phyloP scores from a whole-genome alignment of 2,113 vertebrate species.

The Thryonomys swinderianus region DNA sequence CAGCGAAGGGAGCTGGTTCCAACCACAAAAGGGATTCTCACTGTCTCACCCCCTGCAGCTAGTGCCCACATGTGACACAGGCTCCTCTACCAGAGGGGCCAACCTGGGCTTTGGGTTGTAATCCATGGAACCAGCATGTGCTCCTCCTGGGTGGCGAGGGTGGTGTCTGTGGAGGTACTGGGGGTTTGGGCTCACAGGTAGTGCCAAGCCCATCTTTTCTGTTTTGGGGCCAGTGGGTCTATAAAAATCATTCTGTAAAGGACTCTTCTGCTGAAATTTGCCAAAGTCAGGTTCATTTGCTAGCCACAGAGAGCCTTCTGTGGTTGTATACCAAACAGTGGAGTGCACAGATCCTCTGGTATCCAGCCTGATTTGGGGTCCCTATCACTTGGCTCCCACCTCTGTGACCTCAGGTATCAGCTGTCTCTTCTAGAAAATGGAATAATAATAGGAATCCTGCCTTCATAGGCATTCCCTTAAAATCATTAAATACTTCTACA shows the following conservation, averaged over 20 bases:
- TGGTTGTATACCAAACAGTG: rapidly evolving
- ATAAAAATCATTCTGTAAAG: neutral
- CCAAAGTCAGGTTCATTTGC: neutral
- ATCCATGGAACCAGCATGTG: neutral
- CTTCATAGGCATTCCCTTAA: neutral
- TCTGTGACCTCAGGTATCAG: neutral
- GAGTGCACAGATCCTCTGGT: rapidly evolving
- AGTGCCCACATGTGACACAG: neutral
- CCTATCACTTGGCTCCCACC: neutral
- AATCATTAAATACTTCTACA: neutral
- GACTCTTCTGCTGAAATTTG: neutral
- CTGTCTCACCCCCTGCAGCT: neutral
- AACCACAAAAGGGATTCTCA: rapidly evolving
- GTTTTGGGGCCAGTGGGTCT: neutral
- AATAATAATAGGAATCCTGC: neutral
- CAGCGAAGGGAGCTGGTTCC: neutral
- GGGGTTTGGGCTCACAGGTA: neutral
- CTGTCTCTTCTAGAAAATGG: neutral
- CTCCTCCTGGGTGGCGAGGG: neutral
- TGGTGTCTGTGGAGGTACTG: neutral
- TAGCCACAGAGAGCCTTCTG: neutral
- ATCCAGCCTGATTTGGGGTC: neutral
- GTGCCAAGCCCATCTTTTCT: no score
- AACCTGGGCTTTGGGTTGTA: neutral
- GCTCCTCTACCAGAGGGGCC: neutral